Conservation (phyloP, 2,888 invertebrate species). For the Poecilobothrus nobilitatus region DNA sequence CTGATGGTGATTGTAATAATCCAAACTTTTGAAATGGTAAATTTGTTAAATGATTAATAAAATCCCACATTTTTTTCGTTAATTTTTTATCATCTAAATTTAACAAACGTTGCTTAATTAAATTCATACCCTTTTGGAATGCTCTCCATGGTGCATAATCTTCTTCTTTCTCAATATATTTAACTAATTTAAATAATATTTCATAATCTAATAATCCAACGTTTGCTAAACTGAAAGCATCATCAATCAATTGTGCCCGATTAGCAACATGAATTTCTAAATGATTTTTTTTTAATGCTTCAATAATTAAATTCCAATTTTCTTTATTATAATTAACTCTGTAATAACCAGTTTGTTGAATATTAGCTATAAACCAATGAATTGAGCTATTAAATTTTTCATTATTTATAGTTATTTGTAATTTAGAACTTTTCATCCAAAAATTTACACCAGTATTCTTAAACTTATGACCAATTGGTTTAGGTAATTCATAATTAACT, state of each 20-base stretch:
- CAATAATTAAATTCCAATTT: slow-evolving; percentile 56
- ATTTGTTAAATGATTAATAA: neutral
- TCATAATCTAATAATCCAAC: slow-evolving; percentile 46
- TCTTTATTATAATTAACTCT: slow-evolving; percentile 56
- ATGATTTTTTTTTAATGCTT: slow-evolving; percentile 53
- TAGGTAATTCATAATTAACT: slow-evolving; percentile 33
- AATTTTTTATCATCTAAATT: neutral
- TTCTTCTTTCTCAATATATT: slow-evolving; percentile 50
- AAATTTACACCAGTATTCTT: slow-evolving; percentile 13
- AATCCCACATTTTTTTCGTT: neutral
- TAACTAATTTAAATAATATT: slow-evolving; percentile 43
- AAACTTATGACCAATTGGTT: slow-evolving; percentile 19
- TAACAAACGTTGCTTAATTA: neutral
- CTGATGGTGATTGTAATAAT: neutral
- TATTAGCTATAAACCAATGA: slow-evolving; percentile 54
- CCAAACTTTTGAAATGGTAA: neutral
- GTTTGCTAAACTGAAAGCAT: slow-evolving; percentile 56
- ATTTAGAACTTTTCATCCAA: neutral
- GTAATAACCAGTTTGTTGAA: slow-evolving; percentile 56
- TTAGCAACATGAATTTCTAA: slow-evolving; percentile 60
- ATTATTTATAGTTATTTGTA: neutral
- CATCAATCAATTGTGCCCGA: slow-evolving; percentile 74
- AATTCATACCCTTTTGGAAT: neutral
- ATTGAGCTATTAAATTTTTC: neutral
- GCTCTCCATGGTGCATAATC: slow-evolving; percentile 30